These are phyloP conservation scores for Drosophila nigrodunni DNA, from an alignment of 1,140 invertebrate genomes.

Conservation along the genomic window DNA sequence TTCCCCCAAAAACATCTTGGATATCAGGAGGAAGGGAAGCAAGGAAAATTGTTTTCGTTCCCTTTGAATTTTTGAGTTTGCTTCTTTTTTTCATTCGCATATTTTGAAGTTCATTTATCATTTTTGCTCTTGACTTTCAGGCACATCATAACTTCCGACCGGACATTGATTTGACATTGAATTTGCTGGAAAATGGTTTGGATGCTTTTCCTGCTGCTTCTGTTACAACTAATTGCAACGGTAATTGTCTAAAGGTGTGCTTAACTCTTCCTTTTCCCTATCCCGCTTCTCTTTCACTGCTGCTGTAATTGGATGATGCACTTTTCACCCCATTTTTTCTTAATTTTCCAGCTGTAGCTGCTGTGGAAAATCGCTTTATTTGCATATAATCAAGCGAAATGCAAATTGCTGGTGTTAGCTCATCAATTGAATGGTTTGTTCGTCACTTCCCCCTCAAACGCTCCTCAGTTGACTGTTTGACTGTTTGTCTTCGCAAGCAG, in stretches of 20 bases:
- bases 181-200: conserved; percentile 6
- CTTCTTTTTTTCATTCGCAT: conserved; percentile 1
- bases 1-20: conserved; percentile 23
- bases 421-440: conserved; percentile 15
- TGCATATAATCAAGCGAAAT: conserved; percentile 50
- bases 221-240: conserved; percentile 67
- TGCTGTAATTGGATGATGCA: conserved; percentile 33
- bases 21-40: too few species aligned
- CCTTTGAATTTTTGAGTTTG: neutral
- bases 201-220: conserved; percentile 36
- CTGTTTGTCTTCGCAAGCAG: conserved; percentile 11
- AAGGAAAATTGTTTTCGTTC: conserved; percentile 31
- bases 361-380: conserved; percentile 46
- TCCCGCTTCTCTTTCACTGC: neutral
- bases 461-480: too few species aligned
- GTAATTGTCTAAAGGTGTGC: conserved; percentile 63
- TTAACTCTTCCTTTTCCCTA: neutral
- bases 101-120: conserved; percentile 4
- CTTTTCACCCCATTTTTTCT: neutral
- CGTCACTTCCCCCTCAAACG: neutral
- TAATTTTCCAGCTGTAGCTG: conserved; percentile 8
- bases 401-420: conserved; percentile 38
- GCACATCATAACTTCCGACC: conserved; percentile 58
- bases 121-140: conserved; percentile 71
- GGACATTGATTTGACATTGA: conserved; percentile 72